These are phyloP conservation scores for Lycocorax pyrrhopterus DNA, from an alignment of 2,113 vertebrate species.

Conservation along the genomic window DNA sequence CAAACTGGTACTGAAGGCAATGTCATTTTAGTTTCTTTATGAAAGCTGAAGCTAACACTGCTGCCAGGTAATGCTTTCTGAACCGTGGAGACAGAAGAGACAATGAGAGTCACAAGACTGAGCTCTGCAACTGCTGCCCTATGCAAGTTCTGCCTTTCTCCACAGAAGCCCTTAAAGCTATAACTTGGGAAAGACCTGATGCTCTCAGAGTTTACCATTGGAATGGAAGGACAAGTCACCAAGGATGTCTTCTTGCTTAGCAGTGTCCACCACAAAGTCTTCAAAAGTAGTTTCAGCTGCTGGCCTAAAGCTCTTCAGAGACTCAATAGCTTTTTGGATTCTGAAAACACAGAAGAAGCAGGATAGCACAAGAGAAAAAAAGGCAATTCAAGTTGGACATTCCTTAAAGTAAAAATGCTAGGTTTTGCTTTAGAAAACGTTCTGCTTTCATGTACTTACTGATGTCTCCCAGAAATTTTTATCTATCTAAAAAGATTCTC, in stretches of 20 bases:
- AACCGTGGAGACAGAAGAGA: background rate
- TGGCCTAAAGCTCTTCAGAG: conserved; percentile 87
- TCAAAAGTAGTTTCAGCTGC: conserved; percentile 88
- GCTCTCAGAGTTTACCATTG: conserved; percentile 73
- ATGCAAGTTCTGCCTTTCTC: background rate
- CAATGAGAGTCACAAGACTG: background rate
- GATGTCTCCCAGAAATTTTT: background rate
- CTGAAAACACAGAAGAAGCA: conserved; percentile 62
- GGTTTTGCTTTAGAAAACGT: background rate
- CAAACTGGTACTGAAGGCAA: background rate
- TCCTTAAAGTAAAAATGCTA: background rate
- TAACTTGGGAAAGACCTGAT: background rate
- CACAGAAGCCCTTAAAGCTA: background rate
- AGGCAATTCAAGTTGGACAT: background rate
- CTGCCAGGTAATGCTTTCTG: background rate
- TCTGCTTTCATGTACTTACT: background rate
- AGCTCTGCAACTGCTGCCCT: background rate
- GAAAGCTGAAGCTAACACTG: background rate
- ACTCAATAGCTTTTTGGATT: conserved; percentile 94
- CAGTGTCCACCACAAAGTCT: conserved; percentile 86
- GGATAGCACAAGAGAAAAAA: background rate
- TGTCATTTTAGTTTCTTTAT: background rate
- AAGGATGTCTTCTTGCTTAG: conserved; percentile 84
- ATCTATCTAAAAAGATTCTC: background rate
- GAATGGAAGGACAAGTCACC: conserved; percentile 84